Evolutionary conservation across 2,113 vertebrate species (phyloP), one percentile per base, ranked within the genome.

Genomic region (Calypte anna): DNA sequence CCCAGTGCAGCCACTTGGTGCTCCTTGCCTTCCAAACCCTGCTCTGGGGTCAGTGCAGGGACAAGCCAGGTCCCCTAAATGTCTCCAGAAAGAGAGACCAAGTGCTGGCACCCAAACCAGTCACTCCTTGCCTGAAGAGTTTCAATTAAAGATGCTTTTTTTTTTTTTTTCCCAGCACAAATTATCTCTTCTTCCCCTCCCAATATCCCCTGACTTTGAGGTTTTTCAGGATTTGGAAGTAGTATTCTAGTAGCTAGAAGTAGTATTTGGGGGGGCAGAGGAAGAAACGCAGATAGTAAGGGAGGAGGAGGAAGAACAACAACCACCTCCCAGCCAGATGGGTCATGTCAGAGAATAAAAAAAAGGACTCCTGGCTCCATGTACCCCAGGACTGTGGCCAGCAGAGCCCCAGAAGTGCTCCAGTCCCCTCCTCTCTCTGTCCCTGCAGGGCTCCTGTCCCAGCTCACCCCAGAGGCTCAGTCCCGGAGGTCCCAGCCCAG

Each of bases 321-420:
- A 76, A 79, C 82, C 46, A 63, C 20, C 67, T 54, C 63, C 22
- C 67, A 21, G 10, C 12, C 18, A 5, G 50, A 24, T 74, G 44
- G 22, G 38, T 50, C 57, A 25, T 2, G 0, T 8, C 27, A 31
- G 50, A 73, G 50, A 64, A 62, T 64, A 38, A 51, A 73, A 68
- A 43, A 51, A 87, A 36, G n/a, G n/a, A 84, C 70, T 77, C 85
- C 91, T 95, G 23, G 68, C 85, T 90, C 90, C 85, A 24, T 36
- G 23, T 4, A 15, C 7, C n/a, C 63, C 0, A 64, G 93, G 89
- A 91, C 10, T 3, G 18, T 1, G 90, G 84, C 83, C 94, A 91
- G 33, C 6, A 13, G 46, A 53, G 54, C 38, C 40, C 3, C 16
- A 9, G 79, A 5, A 23, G 4, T 1, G 18, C 62, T 46, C 38